Conservation (phyloP, 1,140 invertebrate species). For the Papilio machaon region DNA sequence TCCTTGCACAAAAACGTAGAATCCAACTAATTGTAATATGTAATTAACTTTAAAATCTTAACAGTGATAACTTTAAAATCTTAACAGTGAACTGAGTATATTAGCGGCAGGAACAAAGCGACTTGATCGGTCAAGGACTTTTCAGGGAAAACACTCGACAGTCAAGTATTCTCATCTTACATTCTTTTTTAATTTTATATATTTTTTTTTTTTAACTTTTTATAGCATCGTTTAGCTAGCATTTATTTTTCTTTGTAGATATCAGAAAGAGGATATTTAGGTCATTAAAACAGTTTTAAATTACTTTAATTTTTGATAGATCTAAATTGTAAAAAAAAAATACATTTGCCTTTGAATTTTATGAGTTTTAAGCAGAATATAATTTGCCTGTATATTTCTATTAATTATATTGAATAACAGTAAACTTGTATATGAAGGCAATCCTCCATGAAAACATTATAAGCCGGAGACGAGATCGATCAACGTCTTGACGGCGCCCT, state of each 20-base stretch:
- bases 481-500: conserved; percentile 64
- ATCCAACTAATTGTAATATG: background rate
- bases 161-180: background rate
- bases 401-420: background rate
- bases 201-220: background rate
- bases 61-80: background rate
- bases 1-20: no score
- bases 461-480: conserved; percentile 67
- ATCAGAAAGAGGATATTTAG: background rate
- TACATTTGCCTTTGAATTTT: no score
- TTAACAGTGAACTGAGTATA: background rate
- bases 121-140: conserved; percentile 16
- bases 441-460: conserved; percentile 61
- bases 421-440: conserved; percentile 26
- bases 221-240: background rate
- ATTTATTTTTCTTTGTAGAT: background rate
- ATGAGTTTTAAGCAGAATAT: background rate
- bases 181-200: background rate
- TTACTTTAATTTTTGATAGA: no score
- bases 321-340: no score
- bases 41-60: background rate
- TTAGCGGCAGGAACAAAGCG: background rate
- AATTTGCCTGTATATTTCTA: background rate
- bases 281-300: background rate
- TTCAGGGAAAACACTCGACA: background rate